Percentiles rank a stretch among this genome's conserved stretches.
phyloP scores from a whole-genome alignment of 2,888 invertebrate species.

The Nasonia oneida region DNA sequence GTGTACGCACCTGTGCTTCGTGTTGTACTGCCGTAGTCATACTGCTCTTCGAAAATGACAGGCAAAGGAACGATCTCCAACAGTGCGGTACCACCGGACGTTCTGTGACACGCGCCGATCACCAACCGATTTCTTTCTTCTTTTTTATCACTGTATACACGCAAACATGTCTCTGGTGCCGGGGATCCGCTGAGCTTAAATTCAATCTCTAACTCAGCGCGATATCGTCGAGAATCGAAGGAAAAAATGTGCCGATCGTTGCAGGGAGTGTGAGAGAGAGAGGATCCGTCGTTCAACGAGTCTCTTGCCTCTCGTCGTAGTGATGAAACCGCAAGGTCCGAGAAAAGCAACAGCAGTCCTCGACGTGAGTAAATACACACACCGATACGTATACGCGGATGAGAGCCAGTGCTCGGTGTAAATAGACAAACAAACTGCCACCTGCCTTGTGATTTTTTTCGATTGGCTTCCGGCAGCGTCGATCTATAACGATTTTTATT shows the following conservation, averaged over 20 bases:
- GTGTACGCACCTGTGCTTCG: neutral
- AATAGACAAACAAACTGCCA: neutral
- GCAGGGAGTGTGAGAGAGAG: neutral
- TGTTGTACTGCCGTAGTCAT: too few species aligned
- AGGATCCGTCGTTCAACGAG: neutral
- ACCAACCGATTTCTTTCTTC: neutral
- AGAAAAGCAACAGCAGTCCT: slow-evolving; percentile 5
- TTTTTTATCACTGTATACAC: neutral
- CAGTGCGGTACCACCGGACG: slow-evolving; percentile 33
- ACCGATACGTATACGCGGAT: neutral
- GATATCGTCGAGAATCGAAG: neutral
- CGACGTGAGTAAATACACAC: neutral
- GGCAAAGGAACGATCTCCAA: slow-evolving; percentile 46
- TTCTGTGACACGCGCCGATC: neutral
- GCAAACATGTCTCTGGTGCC: neutral
- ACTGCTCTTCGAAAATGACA: neutral
- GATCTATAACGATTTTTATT: neutral
- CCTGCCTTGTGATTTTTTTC: neutral
- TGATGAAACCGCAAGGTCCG: slow-evolving; percentile 36
- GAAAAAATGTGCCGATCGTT: neutral
- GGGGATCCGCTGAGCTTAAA: neutral
- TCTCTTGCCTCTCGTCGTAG: slow-evolving; percentile 3
- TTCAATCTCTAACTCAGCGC: neutral
- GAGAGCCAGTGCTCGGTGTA: neutral
- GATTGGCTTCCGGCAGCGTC: neutral